Conservation (phyloP, 92 coral and sea anemone species). For the Phenganax subtilis region DNA sequence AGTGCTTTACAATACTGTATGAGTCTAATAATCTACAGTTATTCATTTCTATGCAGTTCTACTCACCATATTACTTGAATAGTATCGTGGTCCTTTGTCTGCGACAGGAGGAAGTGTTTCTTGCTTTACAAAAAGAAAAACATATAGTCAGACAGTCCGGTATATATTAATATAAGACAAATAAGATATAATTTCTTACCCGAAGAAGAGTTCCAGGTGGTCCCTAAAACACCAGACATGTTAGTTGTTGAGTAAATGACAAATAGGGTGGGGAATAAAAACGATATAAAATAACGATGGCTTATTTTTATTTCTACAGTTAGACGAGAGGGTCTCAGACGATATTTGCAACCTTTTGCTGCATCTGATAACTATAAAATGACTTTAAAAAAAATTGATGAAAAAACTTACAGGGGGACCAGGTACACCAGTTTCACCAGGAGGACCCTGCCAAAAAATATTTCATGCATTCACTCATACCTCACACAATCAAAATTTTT, state of each 20-base stretch:
- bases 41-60: background rate
- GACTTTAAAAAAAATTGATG: background rate
- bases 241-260: too few species aligned
- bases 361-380: too few species aligned
- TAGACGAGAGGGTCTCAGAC: too few species aligned
- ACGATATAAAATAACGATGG: too few species aligned
- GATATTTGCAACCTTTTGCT: too few species aligned
- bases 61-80: conserved; percentile 27
- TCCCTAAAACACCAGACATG: conserved; percentile 5
- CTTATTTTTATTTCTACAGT: too few species aligned
- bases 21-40: too few species aligned
- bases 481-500: too few species aligned
- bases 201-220: conserved; percentile 10
- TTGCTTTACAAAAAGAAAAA: conserved; percentile 1
- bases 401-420: conserved; percentile 60
- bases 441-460: conserved; percentile 45
- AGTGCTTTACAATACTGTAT: too few species aligned
- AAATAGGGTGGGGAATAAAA: too few species aligned
- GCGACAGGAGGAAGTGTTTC: background rate
- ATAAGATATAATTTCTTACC: background rate
- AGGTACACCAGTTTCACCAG: conserved; percentile 65
- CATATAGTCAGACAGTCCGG: background rate
- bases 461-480: background rate
- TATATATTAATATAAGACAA: background rate
- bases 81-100: conserved; percentile 23